These are phyloP conservation scores for Dendrolimus pini DNA, from an alignment of 2,888 invertebrate genomes.

Conservation along the genomic window DNA sequence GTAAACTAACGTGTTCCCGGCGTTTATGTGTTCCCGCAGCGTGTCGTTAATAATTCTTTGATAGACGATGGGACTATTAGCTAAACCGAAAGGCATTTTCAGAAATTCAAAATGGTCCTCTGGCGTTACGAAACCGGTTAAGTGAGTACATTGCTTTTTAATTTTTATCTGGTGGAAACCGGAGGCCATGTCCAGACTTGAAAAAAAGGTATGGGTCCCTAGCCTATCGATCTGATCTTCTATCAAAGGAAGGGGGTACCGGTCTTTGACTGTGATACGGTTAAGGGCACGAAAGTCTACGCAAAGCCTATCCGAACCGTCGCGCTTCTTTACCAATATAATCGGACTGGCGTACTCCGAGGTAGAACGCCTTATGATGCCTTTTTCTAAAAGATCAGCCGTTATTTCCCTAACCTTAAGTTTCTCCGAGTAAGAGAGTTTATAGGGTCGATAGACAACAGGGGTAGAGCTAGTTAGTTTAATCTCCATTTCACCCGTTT, in stretches of 20 bases:
- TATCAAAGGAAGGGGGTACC: constrained; percentile 17
- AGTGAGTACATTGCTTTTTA: constrained; percentile 9
- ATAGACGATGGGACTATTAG: constrained; percentile 13
- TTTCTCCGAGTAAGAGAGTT: constrained; percentile 17
- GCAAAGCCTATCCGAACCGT: constrained; percentile 18
- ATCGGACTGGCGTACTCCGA: constrained; percentile 15
- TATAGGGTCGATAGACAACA: constrained; percentile 18
- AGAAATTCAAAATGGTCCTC: constrained; percentile 9
- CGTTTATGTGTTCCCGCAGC: not conserved
- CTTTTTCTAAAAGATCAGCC: constrained; percentile 15
- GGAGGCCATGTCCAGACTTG: constrained; percentile 16
- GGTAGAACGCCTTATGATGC: constrained; percentile 14
- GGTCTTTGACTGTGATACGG: constrained; percentile 15
- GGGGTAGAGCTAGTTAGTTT: constrained; percentile 13
- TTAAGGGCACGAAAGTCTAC: constrained; percentile 19
- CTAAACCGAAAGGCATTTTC: constrained; percentile 10
- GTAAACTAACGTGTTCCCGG: constrained; percentile 9
- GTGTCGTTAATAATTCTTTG: constrained; percentile 12
- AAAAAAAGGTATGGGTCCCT: constrained; percentile 13
- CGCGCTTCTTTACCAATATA: constrained; percentile 10
- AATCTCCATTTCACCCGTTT: constrained; percentile 20
- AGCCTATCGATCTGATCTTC: constrained; percentile 16
- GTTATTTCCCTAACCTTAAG: constrained; percentile 16
- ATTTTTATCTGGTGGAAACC: constrained; percentile 13
- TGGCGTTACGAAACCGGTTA: constrained; percentile 6